These are phyloP conservation scores for Triops longicaudatus DNA, from an alignment of 1,140 invertebrate genomes.

Conservation along the genomic window DNA sequence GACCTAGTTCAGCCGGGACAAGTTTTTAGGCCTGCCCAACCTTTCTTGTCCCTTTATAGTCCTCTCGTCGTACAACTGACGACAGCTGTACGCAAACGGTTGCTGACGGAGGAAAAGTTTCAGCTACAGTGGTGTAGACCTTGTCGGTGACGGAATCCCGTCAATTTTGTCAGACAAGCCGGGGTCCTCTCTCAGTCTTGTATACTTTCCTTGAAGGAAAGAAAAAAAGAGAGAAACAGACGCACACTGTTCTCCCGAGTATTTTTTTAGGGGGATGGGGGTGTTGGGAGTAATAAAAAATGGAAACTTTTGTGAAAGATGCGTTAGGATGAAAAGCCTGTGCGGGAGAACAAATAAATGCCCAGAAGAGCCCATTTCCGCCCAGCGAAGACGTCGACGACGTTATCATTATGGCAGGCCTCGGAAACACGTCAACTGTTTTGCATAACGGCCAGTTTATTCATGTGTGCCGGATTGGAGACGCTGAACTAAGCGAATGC, in stretches of 20 bases:
- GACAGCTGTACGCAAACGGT: conserved; percentile 6
- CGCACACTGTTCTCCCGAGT: no score
- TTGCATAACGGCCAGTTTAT: conserved; percentile 12
- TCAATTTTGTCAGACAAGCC: neutral
- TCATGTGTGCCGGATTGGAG: conserved; percentile 5
- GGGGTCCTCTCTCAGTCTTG: neutral
- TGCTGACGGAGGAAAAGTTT: conserved; percentile 7
- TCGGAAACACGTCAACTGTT: conserved; percentile 14
- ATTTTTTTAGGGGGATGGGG: neutral
- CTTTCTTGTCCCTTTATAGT: neutral
- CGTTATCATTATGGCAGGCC: conserved; percentile 14
- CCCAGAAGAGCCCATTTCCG: neutral
- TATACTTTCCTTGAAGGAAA: neutral
- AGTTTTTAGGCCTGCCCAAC: neutral
- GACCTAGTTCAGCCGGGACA: neutral
- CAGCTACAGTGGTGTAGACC: neutral
- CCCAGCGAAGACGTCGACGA: conserved; percentile 8
- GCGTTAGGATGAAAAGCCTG: neutral
- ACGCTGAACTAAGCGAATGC: neutral
- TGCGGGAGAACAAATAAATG: neutral
- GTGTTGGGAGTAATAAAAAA: neutral
- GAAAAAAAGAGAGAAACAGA: no score
- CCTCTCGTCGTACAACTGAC: neutral
- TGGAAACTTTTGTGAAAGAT: neutral
- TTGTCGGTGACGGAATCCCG: neutral